Base-by-base conservation (phyloP, 2,113 vertebrate species). In the Mohoua ochrocephala region DNA sequence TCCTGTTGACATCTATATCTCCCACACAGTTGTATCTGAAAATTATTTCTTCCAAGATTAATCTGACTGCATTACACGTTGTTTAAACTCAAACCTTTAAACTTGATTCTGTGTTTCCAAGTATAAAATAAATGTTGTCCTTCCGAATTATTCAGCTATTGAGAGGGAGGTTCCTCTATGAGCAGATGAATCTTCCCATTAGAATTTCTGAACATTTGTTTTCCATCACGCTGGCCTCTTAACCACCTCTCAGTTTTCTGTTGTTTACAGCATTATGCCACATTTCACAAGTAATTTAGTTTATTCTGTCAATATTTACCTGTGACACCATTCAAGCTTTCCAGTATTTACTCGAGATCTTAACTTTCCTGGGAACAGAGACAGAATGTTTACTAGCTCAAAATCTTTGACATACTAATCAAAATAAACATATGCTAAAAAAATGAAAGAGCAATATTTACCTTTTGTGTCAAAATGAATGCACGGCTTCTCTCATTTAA, bases 41-140 rank as follows among this genome's bases (percentile, higher is more conserved):
- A 79, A 56, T 37, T 76, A 61, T 80, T 88, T 83, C 59, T 41
- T 70, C 84, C 42, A 65, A 26, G 13, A 84, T 86, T 76, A 65
- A 73, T 61, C 9, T 50, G 13, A 52, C 30, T 76, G 45, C 0
- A 1, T 57, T 53, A 49, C 0, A 0, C 7, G 2, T 49, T 31
- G 35, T 67, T 86, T 80, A 57, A 68, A 79, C 4, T 64, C 19
- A 54, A 47, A 37, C 17, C 11, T 94, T 69, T 57, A 57, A 49
- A 31, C 10, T 37, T 42, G 21, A 33, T 53, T 82, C 41, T 79
- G 24, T 33, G 11, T 39, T 84, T 49, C 33, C 33, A 77, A 69
- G 16, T 41, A 28, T 11, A 45, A 65, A 63, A 56, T 45, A 75
- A 33, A 18, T 68, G 19, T 59, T 54, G 2, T 22, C 19, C 20